A percentile compares a stretch with the other conserved stretches of the same genome.
These are phyloP conservation scores for Disparrhopalites patrizii DNA, from an alignment of 2,888 invertebrate genomes.

Conservation along the genomic window DNA sequence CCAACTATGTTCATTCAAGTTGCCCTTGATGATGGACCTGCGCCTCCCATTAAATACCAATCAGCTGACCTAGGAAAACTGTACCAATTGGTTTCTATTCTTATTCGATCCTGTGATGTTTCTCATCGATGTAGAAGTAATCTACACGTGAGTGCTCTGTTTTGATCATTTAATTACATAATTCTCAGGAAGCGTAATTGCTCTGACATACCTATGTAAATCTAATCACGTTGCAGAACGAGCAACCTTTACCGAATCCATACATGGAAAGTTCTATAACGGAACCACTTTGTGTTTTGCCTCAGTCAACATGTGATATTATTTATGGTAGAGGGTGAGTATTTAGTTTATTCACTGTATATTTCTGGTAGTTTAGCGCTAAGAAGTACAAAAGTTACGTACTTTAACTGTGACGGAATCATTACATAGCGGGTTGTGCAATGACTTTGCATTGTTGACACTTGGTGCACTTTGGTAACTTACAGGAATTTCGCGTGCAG, in stretches of 20 bases:
- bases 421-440: neutral
- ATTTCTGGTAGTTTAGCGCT: too few species aligned
- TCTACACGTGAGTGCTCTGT: slow-evolving; percentile 1
- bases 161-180: too few species aligned
- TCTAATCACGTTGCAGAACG: slow-evolving; percentile 29
- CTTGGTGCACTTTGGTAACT: slow-evolving; percentile 4
- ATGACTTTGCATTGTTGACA: neutral
- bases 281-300: slow-evolving; percentile 39
- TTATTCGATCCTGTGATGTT: slow-evolving; percentile 89
- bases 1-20: slow-evolving; percentile 85
- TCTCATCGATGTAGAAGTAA: slow-evolving; percentile 66
- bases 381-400: too few species aligned
- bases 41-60: slow-evolving; percentile 91
- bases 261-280: slow-evolving; percentile 34
- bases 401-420: too few species aligned
- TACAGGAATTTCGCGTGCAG: slow-evolving; percentile 44
- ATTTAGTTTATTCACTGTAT: too few species aligned
- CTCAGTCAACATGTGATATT: slow-evolving; percentile 37
- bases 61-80: slow-evolving; percentile 91
- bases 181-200: too few species aligned
- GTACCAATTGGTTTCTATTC: slow-evolving; percentile 84
- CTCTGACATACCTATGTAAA: too few species aligned
- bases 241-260: slow-evolving; percentile 36
- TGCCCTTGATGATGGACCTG: slow-evolving; percentile 87
- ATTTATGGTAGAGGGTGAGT: slow-evolving; percentile 41